Evolutionary conservation across 2,888 invertebrate genomes (phyloP), one percentile per base, ranked within the genome.

Genomic region (Bellardia pandia): DNA sequence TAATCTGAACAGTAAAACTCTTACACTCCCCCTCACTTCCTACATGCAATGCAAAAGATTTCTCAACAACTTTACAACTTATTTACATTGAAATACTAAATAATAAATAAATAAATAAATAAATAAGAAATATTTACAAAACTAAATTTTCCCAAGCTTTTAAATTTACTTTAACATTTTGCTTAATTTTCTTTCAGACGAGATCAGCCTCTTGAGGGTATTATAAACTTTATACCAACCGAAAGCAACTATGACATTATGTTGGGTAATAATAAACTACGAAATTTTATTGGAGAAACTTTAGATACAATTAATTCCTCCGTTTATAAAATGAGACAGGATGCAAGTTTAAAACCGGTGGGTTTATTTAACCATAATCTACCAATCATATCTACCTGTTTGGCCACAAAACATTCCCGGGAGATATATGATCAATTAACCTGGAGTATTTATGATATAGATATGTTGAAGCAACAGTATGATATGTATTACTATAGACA

Each of bases 221-320:
- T 93, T 40, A 86, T 92, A 30, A 91, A 93, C 83, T 93, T 92
- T 72, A 64, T 92, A 30, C 92, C 93, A 16, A 88, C 90, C 37
- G 88, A 89, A 62, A 89, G 89, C 37, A 89, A 89, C 4, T 92
- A 92, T 51, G 92, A 92, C 42, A 5, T 85, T 2, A 82, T 92
- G 11, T 90, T 92, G 69, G 92, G 91, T 4, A 90, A 91, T 3
- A 90, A 91, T 5, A 90, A 90, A 6, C 86, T 89, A 2, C 81
- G 89, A 8, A 81, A 88, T 45, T 84, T 90, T 13, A 83, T 91
- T 0, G 72, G 23, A 13, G 89, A 88, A 2, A 89, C 89, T 9
- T 74, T 91, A 6, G 89, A 90, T 14, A 45, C 69, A 0, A 91
- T 92, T 16, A 89, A 91, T 40, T 68, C 11, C 0, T 90, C 90